phyloP scores from a whole-genome alignment of 2,888 invertebrate species.

The Lithophane socia region DNA sequence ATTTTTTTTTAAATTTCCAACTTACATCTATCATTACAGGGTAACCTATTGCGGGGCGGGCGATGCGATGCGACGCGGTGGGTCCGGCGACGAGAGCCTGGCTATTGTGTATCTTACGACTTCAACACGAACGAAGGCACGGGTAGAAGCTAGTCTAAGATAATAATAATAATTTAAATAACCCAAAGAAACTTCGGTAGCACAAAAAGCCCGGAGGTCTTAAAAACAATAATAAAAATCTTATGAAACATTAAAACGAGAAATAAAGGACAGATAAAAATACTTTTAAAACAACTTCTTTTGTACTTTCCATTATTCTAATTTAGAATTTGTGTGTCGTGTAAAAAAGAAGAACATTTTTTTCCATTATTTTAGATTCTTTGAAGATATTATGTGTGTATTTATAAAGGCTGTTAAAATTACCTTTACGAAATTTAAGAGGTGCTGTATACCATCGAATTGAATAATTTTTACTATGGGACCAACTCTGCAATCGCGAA shows the following conservation, averaged over 20 bases:
- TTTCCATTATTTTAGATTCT: not conserved
- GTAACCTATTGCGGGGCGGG: too few species aligned
- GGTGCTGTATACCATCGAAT: too few species aligned
- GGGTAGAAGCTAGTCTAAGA: not conserved
- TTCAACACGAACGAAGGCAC: not conserved
- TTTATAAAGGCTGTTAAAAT: too few species aligned
- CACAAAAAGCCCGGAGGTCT: constrained; percentile 26
- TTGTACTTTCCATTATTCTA: constrained; percentile 21
- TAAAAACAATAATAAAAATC: constrained; percentile 31
- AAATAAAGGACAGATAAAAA: constrained; percentile 4
- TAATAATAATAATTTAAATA: not conserved
- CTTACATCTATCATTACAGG: too few species aligned
- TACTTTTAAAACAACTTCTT: constrained; percentile 23
- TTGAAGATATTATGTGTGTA: not conserved
- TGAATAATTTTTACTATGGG: too few species aligned
- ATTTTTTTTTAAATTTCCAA: too few species aligned
- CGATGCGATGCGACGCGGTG: not conserved
- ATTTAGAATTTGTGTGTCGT: constrained; percentile 24
- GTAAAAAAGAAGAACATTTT: not conserved
- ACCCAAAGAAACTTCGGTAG: not conserved
- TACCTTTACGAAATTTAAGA: too few species aligned
- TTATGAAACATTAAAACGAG: constrained; percentile 22
- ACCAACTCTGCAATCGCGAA: too few species aligned
- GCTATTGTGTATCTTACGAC: not conserved
- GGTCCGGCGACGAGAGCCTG: not conserved